Percentiles rank a stretch among this genome's conserved stretches.
Evolutionary conservation across 2,888 invertebrate genomes (phyloP).

Genomic region (Ommatoiulus sabulosus): DNA sequence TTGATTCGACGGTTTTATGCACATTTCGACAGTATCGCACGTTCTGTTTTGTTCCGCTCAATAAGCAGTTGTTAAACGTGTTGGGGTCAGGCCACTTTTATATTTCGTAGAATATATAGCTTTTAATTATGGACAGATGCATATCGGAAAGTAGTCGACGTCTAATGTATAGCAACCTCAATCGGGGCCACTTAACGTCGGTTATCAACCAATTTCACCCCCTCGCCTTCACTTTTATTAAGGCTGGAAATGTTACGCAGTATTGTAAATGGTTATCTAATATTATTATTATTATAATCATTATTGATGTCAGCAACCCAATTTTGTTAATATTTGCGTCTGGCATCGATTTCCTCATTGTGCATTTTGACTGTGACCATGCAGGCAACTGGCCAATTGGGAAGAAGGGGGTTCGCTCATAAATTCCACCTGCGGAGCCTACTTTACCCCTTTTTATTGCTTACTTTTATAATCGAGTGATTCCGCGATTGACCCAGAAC

Average conservation of each 20-base stretch:
- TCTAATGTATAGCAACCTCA: not conserved
- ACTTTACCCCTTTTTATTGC: too few relatives aligned
- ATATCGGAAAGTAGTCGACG: not conserved
- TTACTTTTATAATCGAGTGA: not conserved
- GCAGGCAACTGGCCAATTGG: not conserved
- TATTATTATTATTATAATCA: not conserved
- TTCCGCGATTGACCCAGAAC: not conserved
- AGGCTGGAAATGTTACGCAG: not conserved
- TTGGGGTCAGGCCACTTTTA: not conserved
- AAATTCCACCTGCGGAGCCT: too few relatives aligned
- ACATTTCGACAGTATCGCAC: not conserved
- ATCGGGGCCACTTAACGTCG: not conserved
- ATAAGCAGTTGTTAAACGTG: not conserved
- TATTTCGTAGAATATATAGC: not conserved
- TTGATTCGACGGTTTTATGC: not conserved
- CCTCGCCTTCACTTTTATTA: not conserved
- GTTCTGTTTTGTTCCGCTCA: not conserved
- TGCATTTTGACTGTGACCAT: not conserved
- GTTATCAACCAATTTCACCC: not conserved
- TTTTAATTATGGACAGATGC: not conserved
- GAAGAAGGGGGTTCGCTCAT: too few relatives aligned
- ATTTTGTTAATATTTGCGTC: not conserved
- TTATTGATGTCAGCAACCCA: not conserved
- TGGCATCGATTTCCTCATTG: not conserved
- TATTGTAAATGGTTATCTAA: constrained; percentile 1